Evolutionary conservation across 2,797 vertebrate species (phyloP), one percentile per base, ranked within the genome.

Genomic region (Clangula hyemalis): DNA sequence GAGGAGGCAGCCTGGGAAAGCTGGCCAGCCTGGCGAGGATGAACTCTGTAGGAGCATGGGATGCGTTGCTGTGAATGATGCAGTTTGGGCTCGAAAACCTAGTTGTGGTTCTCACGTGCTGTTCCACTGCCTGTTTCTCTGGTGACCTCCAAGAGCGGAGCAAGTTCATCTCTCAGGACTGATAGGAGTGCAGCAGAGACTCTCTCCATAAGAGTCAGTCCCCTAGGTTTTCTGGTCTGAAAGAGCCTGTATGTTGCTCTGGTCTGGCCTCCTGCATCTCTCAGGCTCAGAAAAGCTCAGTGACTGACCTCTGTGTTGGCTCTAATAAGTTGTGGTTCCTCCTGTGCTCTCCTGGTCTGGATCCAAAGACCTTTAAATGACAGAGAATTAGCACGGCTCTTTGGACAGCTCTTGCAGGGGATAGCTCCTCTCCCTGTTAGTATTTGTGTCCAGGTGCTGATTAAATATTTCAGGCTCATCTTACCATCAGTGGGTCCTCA

Each of bases 381-480:
- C 45, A 36, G 60, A 76, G 77, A 82, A 82, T 60, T 73, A 61
- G 34, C 45, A 28, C 28, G 34, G 72, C 61, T 85, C 58, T 68
- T 66, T 71, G 62, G 51, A 66, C 62, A 80, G 60, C 66, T 76
- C 62, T 86, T 68, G 36, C 78, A 84, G 34, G 84, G 38, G 60
- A 21, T 19, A 34, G 36, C 13, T 91, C n/a, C 47, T 64, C 58
- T 94, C 58, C 20, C 62, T 58, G 45, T 24, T 85, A 24, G 45
- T 86, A 45, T 70, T 81, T 66, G 71, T 76, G 39, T 91, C 89
- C 85, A 86, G 47, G 39, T 78, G 69, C 79, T n/a, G 47, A 76
- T 92, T 53, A 87, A 95, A 68, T 95, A 82, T 72, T 92, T 85
- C 51, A 72, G 69, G 34, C 70, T 84, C 83, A 47, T 68, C 43